Evolutionary conservation across 2,888 invertebrate genomes (phyloP), one percentile per base, ranked within the genome.

Genomic region (Xylophagus ater): DNA sequence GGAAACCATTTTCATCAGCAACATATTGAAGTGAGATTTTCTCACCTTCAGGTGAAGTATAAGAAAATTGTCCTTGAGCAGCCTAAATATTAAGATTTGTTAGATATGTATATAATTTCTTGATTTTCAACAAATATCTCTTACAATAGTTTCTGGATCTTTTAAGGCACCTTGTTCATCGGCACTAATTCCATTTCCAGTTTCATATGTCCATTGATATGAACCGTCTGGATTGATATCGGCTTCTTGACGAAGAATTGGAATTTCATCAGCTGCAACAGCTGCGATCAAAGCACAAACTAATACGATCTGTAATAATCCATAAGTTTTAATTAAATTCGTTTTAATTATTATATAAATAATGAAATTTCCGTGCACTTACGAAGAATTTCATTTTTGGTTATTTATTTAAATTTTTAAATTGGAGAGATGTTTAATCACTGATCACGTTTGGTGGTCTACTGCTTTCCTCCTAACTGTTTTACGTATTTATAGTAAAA

Each of bases 151-250:
- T 6, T 12, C 5, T 26, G 5, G 7, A n/a, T 26, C 26, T 13
- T 26, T 26, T 5, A 26, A 6, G 12, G 26, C 26, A 26, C 26
- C 26, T 13, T 26, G 9, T 26, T 26, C 26, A 5, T 26, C 26
- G 12, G 7, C 26, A 0, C 45, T 4, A 53, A 74, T 75, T 4
- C 73, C 73, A 49, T 75, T 73, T 17, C 55, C 58, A 49, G 74
- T 73, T 45, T 69, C 55, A 49, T 51, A 72, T 1, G 4, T 2
- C 51, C 52, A 67, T 0, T 49, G n/a, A 60, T 50, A 71, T 4
- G 46, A 32, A 2, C 55, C 45, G 33, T 70, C 68, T 12, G 63
- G 60, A 2, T 45, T 40, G 8, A 70, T 65, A 9, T 70, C 67
- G 20, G 56, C 47, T 0, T 21, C 21, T 8, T 26, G 5, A 26